A percentile compares a stretch with the other conserved stretches of the same genome.
These are phyloP conservation scores for Bibio marci DNA, from an alignment of 2,888 invertebrate genomes.

Conservation along the genomic window DNA sequence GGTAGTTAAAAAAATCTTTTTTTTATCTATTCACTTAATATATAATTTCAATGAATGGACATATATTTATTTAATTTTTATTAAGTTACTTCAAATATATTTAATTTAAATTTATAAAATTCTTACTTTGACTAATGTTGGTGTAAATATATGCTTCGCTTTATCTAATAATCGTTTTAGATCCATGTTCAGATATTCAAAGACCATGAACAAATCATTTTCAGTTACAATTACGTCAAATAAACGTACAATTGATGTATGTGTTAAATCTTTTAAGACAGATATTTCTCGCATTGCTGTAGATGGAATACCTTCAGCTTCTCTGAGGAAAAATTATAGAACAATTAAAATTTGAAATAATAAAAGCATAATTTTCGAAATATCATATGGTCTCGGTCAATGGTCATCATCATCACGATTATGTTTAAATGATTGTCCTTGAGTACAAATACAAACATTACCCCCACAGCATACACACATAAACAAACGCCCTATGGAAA, in stretches of 20 bases:
- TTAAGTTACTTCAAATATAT: no score
- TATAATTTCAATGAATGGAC: no score
- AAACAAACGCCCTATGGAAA: neutral
- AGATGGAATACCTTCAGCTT: slow-evolving; percentile 93
- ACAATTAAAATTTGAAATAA: neutral
- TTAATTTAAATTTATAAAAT: neutral
- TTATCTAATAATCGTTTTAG: slow-evolving; percentile 76
- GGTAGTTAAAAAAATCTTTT: neutral
- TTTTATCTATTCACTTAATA: no score
- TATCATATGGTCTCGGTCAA: neutral
- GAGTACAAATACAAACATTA: no score
- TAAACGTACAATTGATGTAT: slow-evolving; percentile 78
- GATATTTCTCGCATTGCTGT: slow-evolving; percentile 95
- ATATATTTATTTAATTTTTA: no score
- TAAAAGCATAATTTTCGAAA: neutral
- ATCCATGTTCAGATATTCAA: slow-evolving; percentile 88
- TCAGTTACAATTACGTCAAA: slow-evolving; percentile 78
- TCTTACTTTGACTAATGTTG: slow-evolving; percentile 48
- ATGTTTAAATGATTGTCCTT: no score
- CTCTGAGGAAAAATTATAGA: slow-evolving; percentile 35
- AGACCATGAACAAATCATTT: slow-evolving; percentile 77
- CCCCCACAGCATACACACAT: neutral
- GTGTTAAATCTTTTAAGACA: slow-evolving; percentile 72
- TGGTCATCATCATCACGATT: neutral
- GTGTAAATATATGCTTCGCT: slow-evolving; percentile 40